Evolutionary conservation across 2,888 invertebrate species (phyloP), one percentile per base, ranked within the genome.

Genomic region (Julus scandinavius): DNA sequence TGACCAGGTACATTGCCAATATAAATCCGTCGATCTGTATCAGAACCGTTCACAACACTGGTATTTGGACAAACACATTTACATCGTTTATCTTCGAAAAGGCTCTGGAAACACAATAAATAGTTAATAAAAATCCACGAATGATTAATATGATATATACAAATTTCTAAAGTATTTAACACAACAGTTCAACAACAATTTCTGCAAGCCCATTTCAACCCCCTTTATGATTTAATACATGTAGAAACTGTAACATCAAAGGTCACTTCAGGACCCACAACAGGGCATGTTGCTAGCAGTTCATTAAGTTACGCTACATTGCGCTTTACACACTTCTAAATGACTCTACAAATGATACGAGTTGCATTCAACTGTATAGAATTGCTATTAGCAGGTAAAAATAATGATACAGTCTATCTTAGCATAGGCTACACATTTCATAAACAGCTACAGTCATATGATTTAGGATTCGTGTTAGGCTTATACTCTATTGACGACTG

Each of bases 21-120:
- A 91, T 96, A 95, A 87, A 96, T 94, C 90, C 95, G 95, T 54
- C 95, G 94, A 90, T 95, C 95, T 1, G 95, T 94, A 88, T 94
- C 94, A n/a, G 94, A 94, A 91, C 90, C 91, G 87, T 91, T 91
- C 1, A 96, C 95, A 2, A 96, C 95, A 0, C 95, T 95, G 45
- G 95, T 94, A 91, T 95, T 95, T 0, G 97, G 96, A 91, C 97
- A 97, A 15, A 97, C 95, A 91, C 97, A 97, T 92, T 96, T 96
- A 91, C 97, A 97, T 91, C 97, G 93, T 91, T 95, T 96, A 92
- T 97, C 96, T 92, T 97, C 97, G 92, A 96, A 96, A 92, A 96
- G 95, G 17, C 94, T 94, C 95, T 95, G 90, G 90, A 90, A 89
- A 89, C n/a, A 63, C 49, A 85, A 54, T 50, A n/a, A n/a, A n/a